Percentiles rank a stretch among this genome's conserved stretches.
phyloP scores from a whole-genome alignment of 2,888 invertebrate genomes.

The Cerceris ruficornis region DNA sequence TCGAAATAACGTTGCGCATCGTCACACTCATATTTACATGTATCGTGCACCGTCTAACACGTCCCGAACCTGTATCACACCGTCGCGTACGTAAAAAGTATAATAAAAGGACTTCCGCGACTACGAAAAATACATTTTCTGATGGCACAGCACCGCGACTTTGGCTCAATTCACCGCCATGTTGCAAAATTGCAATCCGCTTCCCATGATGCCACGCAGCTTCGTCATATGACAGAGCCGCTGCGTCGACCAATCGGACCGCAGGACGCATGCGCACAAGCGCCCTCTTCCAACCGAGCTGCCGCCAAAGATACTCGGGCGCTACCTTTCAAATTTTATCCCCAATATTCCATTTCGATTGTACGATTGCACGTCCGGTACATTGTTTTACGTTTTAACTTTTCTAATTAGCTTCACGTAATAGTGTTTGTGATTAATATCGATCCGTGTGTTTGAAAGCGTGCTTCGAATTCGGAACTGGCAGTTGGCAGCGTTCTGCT shows the following conservation, averaged over 20 bases:
- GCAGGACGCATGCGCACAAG: constrained; percentile 45
- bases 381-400: background rate
- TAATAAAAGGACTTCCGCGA: constrained; percentile 59
- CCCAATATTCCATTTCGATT: background rate
- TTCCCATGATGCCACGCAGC: constrained; percentile 77
- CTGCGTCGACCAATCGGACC: constrained; percentile 63
- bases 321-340: constrained; percentile 58
- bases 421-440: too few relatives aligned
- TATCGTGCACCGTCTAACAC: constrained; percentile 45
- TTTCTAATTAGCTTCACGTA: background rate
- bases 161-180: constrained; percentile 79
- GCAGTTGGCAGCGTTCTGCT: too few relatives aligned
- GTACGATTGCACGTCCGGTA: background rate
- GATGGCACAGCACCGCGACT: constrained; percentile 78
- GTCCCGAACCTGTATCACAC: constrained; percentile 60
- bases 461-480: too few relatives aligned
- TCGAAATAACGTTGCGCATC: constrained; percentile 69
- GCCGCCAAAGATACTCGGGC: constrained; percentile 42
- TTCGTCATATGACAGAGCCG: constrained; percentile 77
- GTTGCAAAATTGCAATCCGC: constrained; percentile 78
- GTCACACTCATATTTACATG: constrained; percentile 74
- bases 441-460: too few relatives aligned
- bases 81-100: constrained; percentile 55
- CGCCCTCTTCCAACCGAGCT: background rate
- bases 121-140: constrained; percentile 75